phyloP scores from a whole-genome alignment of 1,140 invertebrate genomes.

The Paraescarpia echinospica region DNA sequence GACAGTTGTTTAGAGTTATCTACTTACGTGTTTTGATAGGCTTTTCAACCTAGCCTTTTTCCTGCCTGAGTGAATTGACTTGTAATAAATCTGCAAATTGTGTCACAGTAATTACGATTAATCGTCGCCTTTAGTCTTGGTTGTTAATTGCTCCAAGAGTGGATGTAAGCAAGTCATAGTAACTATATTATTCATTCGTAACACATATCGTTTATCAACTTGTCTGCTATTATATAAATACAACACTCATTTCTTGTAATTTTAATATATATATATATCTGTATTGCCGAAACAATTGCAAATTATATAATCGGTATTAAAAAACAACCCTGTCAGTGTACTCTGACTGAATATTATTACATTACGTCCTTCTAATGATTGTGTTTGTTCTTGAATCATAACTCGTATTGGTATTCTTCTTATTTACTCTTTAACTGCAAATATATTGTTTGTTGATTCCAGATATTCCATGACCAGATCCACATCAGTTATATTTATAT shows the following conservation, averaged over 20 bases:
- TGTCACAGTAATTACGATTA: too few relatives aligned
- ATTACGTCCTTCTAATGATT: background rate
- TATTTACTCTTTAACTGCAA: background rate
- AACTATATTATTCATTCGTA: background rate
- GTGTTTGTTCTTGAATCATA: slow-evolving; percentile 18
- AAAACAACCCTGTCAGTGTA: background rate
- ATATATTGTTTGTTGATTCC: slow-evolving; percentile 43
- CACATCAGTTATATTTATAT: slow-evolving; percentile 92
- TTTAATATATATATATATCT: background rate
- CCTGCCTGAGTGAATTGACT: too few relatives aligned
- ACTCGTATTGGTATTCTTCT: slow-evolving; percentile 22
- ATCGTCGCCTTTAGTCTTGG: too few relatives aligned
- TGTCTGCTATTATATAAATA: too few relatives aligned
- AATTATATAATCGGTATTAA: background rate
- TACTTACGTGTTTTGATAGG: too few relatives aligned
- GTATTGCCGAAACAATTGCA: background rate
- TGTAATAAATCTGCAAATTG: too few relatives aligned
- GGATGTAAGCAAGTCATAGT: background rate
- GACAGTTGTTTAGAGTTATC: too few relatives aligned
- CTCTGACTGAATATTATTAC: background rate
- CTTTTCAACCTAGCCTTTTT: too few relatives aligned
- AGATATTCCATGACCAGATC: slow-evolving; percentile 98
- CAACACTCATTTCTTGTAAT: background rate
- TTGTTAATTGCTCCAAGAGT: too few relatives aligned
- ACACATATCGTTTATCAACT: background rate